Percentiles rank a stretch among this genome's conserved stretches.
These are phyloP conservation scores for Monomorium pharaonis DNA, from an alignment of 1,140 invertebrate species.

Conservation along the genomic window DNA sequence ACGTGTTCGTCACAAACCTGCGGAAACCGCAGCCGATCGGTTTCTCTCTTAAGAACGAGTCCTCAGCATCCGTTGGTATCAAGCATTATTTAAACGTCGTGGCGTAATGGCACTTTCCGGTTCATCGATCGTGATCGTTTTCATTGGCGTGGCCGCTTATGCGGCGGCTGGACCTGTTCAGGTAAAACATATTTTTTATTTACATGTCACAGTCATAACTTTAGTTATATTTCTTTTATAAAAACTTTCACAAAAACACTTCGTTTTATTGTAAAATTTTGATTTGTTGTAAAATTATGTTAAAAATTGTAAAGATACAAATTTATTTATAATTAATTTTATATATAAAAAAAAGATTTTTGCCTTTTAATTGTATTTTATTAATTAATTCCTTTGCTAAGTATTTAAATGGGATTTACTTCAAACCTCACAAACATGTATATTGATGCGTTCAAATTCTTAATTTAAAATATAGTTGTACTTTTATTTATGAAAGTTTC, in stretches of 20 bases:
- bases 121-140: slow-evolving; percentile 39
- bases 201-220: not conserved
- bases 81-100: not conserved
- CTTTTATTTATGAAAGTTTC: too few species aligned
- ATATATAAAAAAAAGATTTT: not conserved
- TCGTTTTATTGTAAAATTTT: not conserved
- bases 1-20: slow-evolving; percentile 5
- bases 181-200: slow-evolving; percentile 43
- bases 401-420: too few species aligned
- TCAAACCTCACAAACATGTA: too few species aligned
- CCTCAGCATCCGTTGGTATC: not conserved
- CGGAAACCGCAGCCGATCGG: not conserved
- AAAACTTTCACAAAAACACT: not conserved
- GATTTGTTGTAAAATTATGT: too few species aligned
- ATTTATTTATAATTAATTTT: not conserved
- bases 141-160: slow-evolving; percentile 42
- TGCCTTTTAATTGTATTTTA: too few species aligned
- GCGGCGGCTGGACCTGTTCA: slow-evolving; percentile 45
- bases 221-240: not conserved
- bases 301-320: too few species aligned
- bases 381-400: too few species aligned
- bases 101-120: slow-evolving; percentile 33
- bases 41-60: not conserved
- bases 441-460: too few species aligned
- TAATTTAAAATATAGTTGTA: too few species aligned